A percentile compares a stretch with the other conserved stretches of the same genome.
Conservation (phyloP, 2,113 vertebrate genomes). For the Illadopsis cleaveri region DNA sequence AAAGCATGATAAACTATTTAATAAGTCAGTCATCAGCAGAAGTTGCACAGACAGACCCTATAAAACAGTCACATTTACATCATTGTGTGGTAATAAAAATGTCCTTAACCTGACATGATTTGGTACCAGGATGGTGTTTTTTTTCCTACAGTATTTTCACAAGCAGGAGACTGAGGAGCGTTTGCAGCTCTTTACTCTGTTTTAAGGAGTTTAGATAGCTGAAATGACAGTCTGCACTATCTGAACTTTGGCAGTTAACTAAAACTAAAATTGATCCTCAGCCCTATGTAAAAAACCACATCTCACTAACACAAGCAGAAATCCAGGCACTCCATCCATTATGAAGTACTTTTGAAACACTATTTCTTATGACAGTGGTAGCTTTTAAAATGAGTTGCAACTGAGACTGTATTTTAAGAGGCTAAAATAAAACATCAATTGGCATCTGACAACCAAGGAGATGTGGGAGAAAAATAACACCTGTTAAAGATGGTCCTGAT, state of each 20-base stretch:
- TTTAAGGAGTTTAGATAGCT: not conserved
- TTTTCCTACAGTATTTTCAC: not conserved
- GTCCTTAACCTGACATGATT: not conserved
- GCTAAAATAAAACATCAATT: not conserved
- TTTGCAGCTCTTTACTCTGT: not conserved
- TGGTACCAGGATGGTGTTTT: not conserved
- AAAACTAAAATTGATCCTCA: not conserved
- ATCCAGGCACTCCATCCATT: not conserved
- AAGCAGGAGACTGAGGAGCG: accelerated
- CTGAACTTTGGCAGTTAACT: not conserved
- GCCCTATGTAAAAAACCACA: not conserved
- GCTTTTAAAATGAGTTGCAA: not conserved
- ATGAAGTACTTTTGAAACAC: not conserved
- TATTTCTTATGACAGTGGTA: not conserved
- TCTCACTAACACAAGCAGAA: not conserved
- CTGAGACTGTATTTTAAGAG: not conserved
- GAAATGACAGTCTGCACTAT: not conserved
- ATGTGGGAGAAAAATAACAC: not conserved
- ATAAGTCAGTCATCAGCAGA: not conserved
- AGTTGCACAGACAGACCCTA: not conserved
- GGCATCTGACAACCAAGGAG: not conserved
- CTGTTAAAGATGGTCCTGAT: not conserved
- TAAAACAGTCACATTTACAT: not conserved
- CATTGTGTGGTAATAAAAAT: not conserved
- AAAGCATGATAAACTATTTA: not conserved